phyloP scores from a whole-genome alignment of 2,888 invertebrate genomes.

The Phaedon cochleariae region DNA sequence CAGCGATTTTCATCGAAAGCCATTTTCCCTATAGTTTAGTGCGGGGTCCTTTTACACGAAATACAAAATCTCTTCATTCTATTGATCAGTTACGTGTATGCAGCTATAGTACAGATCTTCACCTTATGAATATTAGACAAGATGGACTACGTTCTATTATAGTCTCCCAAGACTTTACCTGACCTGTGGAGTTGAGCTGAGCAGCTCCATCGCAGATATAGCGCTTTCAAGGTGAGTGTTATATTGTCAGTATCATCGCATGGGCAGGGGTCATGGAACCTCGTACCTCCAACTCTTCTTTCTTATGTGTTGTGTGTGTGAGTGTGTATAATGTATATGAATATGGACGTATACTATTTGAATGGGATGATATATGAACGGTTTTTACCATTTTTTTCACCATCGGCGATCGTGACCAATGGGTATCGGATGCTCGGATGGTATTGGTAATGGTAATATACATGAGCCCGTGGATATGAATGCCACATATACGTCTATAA shows the following conservation, averaged over 20 bases:
- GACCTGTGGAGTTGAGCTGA: neutral
- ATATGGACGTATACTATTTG: neutral
- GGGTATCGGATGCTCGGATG: neutral
- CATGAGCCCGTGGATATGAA: neutral
- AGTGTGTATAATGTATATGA: neutral
- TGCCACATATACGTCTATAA: neutral
- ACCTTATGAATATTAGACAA: too few relatives aligned
- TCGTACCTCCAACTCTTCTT: constrained; percentile 31
- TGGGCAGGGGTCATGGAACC: constrained; percentile 39
- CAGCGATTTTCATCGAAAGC: too few relatives aligned
- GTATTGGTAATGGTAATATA: too few relatives aligned
- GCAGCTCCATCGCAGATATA: constrained; percentile 34
- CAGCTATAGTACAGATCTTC: too few relatives aligned
- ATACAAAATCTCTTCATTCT: too few relatives aligned
- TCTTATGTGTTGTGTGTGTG: neutral
- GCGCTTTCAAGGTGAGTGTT: constrained; percentile 42
- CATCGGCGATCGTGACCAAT: neutral
- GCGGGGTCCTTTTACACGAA: too few relatives aligned
- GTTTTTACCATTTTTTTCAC: neutral
- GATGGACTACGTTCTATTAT: too few relatives aligned
- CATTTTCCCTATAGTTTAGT: too few relatives aligned
- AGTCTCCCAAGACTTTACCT: too few relatives aligned
- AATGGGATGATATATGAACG: neutral
- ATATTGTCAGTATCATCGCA: constrained; percentile 35
- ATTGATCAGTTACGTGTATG: too few relatives aligned